A percentile compares a stretch with the other conserved stretches of the same genome.
Evolutionary conservation across 2,888 invertebrate genomes (phyloP).

Genomic region (Acheta domesticus): DNA sequence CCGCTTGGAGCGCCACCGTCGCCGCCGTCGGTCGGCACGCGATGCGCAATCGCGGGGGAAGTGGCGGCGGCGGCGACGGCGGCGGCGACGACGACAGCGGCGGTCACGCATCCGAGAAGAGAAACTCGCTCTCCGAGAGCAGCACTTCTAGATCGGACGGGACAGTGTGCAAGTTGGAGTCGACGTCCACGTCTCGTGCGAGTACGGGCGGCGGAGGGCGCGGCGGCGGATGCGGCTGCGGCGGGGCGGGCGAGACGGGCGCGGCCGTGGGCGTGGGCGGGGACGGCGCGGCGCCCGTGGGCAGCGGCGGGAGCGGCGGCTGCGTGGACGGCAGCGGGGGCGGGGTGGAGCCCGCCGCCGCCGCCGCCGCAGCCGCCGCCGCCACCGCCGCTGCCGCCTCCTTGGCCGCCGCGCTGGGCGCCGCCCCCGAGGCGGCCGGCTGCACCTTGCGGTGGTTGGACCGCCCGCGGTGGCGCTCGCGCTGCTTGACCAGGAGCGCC

Average conservation of each 20-base stretch:
- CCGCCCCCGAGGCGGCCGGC: background rate
- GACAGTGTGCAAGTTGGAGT: constrained; percentile 59
- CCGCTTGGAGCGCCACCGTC: background rate
- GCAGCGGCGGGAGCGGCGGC: constrained; percentile 25
- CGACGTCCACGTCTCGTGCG: constrained; percentile 46
- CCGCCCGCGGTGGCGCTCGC: constrained; percentile 29
- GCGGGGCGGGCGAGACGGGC: constrained; percentile 23
- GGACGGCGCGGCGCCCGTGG: constrained; percentile 20
- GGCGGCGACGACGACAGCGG: constrained; percentile 21
- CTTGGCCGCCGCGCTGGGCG: background rate
- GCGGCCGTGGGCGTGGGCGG: constrained; percentile 27
- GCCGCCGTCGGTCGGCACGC: background rate
- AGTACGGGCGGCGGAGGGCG: constrained; percentile 23
- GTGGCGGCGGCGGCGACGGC: background rate
- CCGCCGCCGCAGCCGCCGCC: constrained; percentile 11
- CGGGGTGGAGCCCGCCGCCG: background rate
- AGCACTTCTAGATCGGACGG: constrained; percentile 60
- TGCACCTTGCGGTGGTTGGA: constrained; percentile 21
- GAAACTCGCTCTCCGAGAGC: constrained; percentile 57
- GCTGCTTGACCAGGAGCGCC: constrained; percentile 29
- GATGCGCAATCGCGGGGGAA: background rate
- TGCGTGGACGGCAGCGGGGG: constrained; percentile 23
- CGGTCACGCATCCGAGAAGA: constrained; percentile 53
- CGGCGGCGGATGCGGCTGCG: constrained; percentile 25
- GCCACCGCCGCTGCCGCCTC: constrained; percentile 20